phyloP scores from a whole-genome alignment of 2,888 invertebrate species.

The Cephus nigrinus region DNA sequence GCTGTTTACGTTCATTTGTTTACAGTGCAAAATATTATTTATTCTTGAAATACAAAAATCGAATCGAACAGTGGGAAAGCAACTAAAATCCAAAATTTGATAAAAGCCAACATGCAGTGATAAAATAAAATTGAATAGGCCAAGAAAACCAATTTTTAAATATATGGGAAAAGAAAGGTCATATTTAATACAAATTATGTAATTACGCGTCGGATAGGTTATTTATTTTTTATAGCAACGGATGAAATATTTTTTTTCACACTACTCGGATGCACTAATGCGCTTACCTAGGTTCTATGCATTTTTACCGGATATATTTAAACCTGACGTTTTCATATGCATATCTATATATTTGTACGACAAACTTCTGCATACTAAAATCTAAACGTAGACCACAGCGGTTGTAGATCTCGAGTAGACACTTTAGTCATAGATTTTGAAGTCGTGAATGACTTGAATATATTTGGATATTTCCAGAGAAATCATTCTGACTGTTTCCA shows the following conservation, averaged over 20 bases:
- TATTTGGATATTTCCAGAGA: neutral
- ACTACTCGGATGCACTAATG: neutral
- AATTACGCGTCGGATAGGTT: no score
- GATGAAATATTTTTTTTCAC: no score
- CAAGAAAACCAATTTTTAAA: neutral
- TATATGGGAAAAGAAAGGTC: neutral
- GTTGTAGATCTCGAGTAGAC: neutral
- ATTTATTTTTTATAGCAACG: no score
- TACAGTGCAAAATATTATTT: no score
- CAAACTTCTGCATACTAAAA: neutral
- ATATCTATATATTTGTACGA: neutral
- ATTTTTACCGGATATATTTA: neutral
- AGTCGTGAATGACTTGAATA: neutral
- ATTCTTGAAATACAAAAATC: no score
- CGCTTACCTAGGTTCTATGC: neutral
- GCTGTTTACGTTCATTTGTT: no score
- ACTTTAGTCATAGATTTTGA: neutral
- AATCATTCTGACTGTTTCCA: slow-evolving; percentile 41
- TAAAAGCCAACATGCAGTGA: neutral
- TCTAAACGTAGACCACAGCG: neutral
- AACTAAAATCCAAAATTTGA: no score
- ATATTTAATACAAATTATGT: no score
- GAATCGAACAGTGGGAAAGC: no score
- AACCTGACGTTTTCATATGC: neutral
- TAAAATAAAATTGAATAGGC: neutral